Percentiles rank a stretch among this genome's conserved stretches.
These are phyloP conservation scores for Enteromius paludinosus DNA, from an alignment of 2,797 vertebrate species.

Conservation along the genomic window DNA sequence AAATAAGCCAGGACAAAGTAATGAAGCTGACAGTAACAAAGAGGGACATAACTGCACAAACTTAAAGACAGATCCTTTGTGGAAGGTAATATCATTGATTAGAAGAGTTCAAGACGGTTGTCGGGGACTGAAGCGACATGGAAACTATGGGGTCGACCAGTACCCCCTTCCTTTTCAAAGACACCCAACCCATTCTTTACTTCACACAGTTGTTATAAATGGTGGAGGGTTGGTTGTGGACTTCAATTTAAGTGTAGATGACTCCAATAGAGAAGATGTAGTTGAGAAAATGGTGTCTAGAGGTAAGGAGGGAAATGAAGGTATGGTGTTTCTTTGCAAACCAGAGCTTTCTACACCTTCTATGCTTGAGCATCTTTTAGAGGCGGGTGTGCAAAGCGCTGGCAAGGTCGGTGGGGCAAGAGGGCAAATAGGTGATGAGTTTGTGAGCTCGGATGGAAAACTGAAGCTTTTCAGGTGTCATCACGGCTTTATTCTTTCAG, in stretches of 20 bases:
- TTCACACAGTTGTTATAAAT: slow-evolving; percentile 75
- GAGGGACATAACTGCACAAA: slow-evolving; percentile 18
- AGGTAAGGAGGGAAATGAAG: slow-evolving; percentile 58
- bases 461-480: slow-evolving; percentile 77
- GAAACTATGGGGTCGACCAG: slow-evolving; percentile 77
- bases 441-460: slow-evolving; percentile 81
- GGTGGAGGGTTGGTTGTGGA: slow-evolving; percentile 73
- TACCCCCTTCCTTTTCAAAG: slow-evolving; percentile 74
- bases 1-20: background rate
- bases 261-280: slow-evolving; percentile 71
- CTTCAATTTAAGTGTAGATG: slow-evolving; percentile 73
- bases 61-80: slow-evolving; percentile 71
- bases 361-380: slow-evolving; percentile 78
- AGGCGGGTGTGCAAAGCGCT: slow-evolving; percentile 76
- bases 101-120: slow-evolving; percentile 73
- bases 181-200: slow-evolving; percentile 67
- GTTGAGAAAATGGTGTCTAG: slow-evolving; percentile 76
- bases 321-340: slow-evolving; percentile 81
- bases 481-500: slow-evolving; percentile 82
- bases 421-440: slow-evolving; percentile 81
- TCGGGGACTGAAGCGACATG: slow-evolving; percentile 63
- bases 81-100: slow-evolving; percentile 73
- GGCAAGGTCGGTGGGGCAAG: slow-evolving; percentile 78
- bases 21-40: slow-evolving; percentile 6
- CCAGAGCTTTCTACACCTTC: slow-evolving; percentile 81